Evolutionary conservation across 2,888 invertebrate genomes (phyloP).

Genomic region (Tyria jacobaeae): DNA sequence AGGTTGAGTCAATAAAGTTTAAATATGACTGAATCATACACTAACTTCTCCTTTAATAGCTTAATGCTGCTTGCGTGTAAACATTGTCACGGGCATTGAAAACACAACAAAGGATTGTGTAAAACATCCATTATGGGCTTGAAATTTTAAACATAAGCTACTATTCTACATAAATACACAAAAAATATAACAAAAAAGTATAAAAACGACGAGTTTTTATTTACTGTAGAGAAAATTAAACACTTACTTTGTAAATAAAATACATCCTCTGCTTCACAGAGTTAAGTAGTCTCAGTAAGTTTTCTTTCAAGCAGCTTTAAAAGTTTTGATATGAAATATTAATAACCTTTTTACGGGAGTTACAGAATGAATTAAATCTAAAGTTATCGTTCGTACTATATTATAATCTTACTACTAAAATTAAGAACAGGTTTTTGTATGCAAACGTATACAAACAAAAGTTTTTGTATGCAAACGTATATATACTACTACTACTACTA

Average conservation of each 20-base stretch:
- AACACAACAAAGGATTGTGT: not conserved
- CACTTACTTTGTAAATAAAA: constrained; percentile 25
- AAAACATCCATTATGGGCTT: constrained; percentile 4
- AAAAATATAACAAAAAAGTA: no score
- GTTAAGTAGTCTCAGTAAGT: constrained; percentile 47
- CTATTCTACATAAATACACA: no score
- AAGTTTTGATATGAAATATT: constrained; percentile 53
- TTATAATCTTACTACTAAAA: not conserved
- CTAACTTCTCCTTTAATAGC: no score
- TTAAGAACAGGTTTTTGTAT: no score
- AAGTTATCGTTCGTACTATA: not conserved
- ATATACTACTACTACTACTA: no score
- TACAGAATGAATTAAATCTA: constrained; percentile 19
- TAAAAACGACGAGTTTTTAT: constrained; percentile 8
- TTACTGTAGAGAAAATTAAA: constrained; percentile 15
- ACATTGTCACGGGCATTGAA: not conserved
- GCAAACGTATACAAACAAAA: no score
- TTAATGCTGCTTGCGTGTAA: not conserved
- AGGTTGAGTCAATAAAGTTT: not conserved
- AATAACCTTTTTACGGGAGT: constrained; percentile 52
- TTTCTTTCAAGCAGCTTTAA: constrained; percentile 42
- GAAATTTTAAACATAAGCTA: not conserved
- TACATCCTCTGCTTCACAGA: constrained; percentile 35
- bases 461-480: no score
- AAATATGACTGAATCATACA: not conserved